These are phyloP conservation scores for Neuroscelio doddi DNA, from an alignment of 2,888 invertebrate genomes.

Conservation along the genomic window DNA sequence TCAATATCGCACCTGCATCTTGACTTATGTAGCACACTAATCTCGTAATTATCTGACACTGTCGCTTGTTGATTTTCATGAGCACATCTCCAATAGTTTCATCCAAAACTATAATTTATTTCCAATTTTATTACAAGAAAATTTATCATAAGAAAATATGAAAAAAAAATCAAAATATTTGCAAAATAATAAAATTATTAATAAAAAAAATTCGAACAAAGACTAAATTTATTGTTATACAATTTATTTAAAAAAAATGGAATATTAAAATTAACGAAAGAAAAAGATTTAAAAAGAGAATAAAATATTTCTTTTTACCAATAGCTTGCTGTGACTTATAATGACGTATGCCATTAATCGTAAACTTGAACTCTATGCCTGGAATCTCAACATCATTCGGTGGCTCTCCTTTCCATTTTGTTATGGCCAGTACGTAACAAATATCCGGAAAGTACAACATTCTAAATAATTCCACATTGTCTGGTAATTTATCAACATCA, in stretches of 20 bases:
- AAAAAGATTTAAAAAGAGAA: too few species aligned
- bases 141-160: not conserved
- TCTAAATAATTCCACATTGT: constrained; percentile 79
- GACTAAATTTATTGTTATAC: not conserved
- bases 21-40: constrained; percentile 78
- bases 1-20: constrained; percentile 75
- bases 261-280: not conserved
- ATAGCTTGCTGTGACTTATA: constrained; percentile 82
- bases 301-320: too few species aligned
- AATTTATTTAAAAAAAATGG: not conserved
- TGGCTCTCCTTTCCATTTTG: constrained; percentile 74
- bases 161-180: constrained; percentile 4
- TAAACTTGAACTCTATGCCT: constrained; percentile 82
- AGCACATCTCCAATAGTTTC: constrained; percentile 84
- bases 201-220: not conserved
- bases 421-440: constrained; percentile 86
- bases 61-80: constrained; percentile 85
- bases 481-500: constrained; percentile 79
- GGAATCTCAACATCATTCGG: constrained; percentile 76
- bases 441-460: constrained; percentile 83
- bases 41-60: constrained; percentile 83
- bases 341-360: constrained; percentile 78
- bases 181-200: constrained; percentile 13
- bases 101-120: constrained; percentile 82
- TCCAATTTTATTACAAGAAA: too few species aligned